Evolutionary conservation across 2,113 vertebrate species (phyloP).

Genomic region (Percopsis transmontana): DNA sequence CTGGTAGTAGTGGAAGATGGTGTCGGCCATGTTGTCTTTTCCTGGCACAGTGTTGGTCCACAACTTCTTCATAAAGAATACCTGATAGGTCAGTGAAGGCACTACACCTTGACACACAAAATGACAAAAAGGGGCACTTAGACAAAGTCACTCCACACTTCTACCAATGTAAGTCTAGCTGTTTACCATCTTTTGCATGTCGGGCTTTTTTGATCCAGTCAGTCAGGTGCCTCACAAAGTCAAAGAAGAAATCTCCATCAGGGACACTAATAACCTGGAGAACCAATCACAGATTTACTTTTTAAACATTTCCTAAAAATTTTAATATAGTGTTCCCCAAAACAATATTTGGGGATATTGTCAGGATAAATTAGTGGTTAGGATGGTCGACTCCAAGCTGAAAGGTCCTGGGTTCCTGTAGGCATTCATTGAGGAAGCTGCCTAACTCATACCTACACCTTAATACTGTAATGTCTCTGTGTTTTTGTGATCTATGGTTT

Average conservation of each 20-base stretch:
- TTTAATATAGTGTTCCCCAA: no score
- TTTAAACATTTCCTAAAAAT: not conserved
- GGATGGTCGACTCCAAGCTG: no score
- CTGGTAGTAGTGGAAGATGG: constrained; percentile 98
- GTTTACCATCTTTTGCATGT: constrained; percentile 89
- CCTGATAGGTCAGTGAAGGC: constrained; percentile 97
- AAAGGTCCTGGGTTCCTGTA: no score
- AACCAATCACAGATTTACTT: not conserved
- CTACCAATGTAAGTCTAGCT: not conserved
- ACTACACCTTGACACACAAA: constrained; percentile 78
- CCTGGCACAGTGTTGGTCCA: constrained; percentile 94
- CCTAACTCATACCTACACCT: no score
- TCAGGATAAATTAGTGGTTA: no score
- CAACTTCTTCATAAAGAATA: constrained; percentile 99
- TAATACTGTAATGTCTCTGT: no score
- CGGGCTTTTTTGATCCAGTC: constrained; percentile 99
- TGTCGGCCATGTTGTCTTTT: constrained; percentile 95
- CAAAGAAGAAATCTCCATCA: constrained; percentile 98
- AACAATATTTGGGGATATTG: no score
- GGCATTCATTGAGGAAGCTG: no score
- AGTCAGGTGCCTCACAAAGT: constrained; percentile 97
- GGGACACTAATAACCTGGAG: constrained; percentile 96
- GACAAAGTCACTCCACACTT: not conserved
- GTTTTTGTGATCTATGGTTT: no score
- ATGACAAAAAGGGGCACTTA: not conserved